These are phyloP conservation scores for Mimumesa dahlbomi DNA, from an alignment of 2,888 invertebrate genomes.

Conservation along the genomic window DNA sequence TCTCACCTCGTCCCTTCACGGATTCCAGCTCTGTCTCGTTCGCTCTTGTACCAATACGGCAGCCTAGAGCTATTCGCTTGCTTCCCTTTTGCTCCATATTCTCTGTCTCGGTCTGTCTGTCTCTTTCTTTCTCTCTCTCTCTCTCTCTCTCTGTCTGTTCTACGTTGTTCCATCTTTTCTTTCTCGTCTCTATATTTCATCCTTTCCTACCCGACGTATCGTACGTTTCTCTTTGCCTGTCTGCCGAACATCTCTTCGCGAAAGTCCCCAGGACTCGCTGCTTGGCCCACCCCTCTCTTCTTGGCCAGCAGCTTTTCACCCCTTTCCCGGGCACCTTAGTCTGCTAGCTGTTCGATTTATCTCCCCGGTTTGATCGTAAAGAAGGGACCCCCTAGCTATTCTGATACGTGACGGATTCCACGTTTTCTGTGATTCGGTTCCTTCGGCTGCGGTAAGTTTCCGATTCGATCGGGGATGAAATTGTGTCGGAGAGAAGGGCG, in stretches of 20 bases:
- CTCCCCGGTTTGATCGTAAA: conserved; percentile 31
- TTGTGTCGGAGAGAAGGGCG: too few species aligned
- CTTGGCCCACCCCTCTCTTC: conserved; percentile 33
- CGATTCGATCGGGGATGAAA: too few species aligned
- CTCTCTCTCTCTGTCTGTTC: conserved; percentile 16
- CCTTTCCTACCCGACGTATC: conserved; percentile 7
- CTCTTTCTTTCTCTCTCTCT: conserved; percentile 20
- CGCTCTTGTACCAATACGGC: conserved; percentile 17
- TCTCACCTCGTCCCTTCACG: conserved; percentile 71
- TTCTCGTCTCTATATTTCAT: conserved; percentile 8
- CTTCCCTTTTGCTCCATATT: conserved; percentile 29
- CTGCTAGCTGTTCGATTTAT: conserved; percentile 39
- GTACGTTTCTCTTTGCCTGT: conserved; percentile 32
- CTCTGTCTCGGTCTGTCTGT: conserved; percentile 9
- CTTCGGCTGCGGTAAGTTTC: background rate
- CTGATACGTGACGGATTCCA: conserved; percentile 21
- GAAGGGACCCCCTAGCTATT: conserved; percentile 5
- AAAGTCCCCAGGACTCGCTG: conserved; percentile 58
- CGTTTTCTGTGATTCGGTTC: conserved; percentile 32
- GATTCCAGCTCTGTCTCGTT: conserved; percentile 48
- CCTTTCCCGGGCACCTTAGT: conserved; percentile 55
- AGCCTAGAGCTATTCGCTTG: conserved; percentile 40
- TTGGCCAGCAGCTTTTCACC: conserved; percentile 50
- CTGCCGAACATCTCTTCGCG: conserved; percentile 48
- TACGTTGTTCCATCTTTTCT: conserved; percentile 12